Percentiles rank a stretch among this genome's conserved stretches.
phyloP scores from a whole-genome alignment of 92 coral and sea anemone species.

The Desmophyllum pertusum region DNA sequence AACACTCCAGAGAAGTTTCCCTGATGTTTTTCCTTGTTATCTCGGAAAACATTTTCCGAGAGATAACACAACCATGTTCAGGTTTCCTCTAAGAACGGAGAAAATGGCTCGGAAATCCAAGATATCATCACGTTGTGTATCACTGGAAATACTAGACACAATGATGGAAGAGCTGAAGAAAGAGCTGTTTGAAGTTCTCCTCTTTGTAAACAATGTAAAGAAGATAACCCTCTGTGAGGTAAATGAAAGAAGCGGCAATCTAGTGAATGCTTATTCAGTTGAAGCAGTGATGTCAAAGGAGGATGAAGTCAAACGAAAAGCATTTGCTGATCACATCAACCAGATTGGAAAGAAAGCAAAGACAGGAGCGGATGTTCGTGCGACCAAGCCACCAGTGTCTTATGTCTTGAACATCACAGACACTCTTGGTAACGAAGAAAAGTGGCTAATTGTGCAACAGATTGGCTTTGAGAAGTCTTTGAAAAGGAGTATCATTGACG shows the following conservation, averaged over 20 bases:
- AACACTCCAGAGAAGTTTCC: slow-evolving; percentile 41
- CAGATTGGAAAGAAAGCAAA: slow-evolving; percentile 10
- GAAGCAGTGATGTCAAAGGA: slow-evolving; percentile 41
- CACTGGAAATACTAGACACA: slow-evolving; percentile 27
- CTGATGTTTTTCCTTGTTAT: slow-evolving; percentile 75
- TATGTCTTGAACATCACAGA: slow-evolving; percentile 61
- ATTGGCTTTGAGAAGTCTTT: slow-evolving; percentile 58
- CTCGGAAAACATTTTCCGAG: slow-evolving; percentile 64
- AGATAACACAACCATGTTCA: slow-evolving; percentile 76
- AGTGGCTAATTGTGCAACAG: slow-evolving; percentile 76
- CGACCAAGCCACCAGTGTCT: slow-evolving; percentile 36
- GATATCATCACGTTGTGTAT: slow-evolving; percentile 10
- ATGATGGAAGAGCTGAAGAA: slow-evolving; percentile 61
- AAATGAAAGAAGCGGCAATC: slow-evolving; percentile 27
- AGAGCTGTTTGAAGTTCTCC: slow-evolving; percentile 70
- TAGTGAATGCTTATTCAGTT: slow-evolving; percentile 55
- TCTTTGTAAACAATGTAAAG: slow-evolving; percentile 80
- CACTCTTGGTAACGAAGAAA: slow-evolving; percentile 41
- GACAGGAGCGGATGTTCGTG: background rate
- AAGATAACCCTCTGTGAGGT: slow-evolving; percentile 72
- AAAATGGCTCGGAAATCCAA: slow-evolving; percentile 48
- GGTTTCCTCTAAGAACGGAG: slow-evolving; percentile 70
- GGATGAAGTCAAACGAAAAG: slow-evolving; percentile 55
- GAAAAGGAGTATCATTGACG: slow-evolving; percentile 3
- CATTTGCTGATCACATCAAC: slow-evolving; percentile 35